Base-by-base conservation (phyloP, 2,113 vertebrate genomes). In the Brachionichthys hirsutus region DNA sequence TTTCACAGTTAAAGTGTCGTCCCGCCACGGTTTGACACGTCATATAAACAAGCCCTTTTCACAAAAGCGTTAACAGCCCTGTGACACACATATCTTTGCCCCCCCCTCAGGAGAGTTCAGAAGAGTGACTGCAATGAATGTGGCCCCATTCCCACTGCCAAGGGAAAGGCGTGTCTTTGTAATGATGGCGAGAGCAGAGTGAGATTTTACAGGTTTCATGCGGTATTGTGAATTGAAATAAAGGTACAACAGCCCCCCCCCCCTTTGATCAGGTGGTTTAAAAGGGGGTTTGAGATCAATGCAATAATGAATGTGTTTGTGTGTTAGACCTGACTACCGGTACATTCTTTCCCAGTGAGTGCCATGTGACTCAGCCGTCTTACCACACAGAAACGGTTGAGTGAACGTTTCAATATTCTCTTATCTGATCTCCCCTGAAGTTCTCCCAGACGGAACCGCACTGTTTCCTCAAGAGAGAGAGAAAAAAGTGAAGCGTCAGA, bases 71-170 rank as follows among this genome's bases (percentile, higher is more conserved):
- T 84, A 78, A 83, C 71, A 62, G 69, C 16, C 45, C 38, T 44
- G 36, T 6, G 55, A 77, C 73, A 71, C 67, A 53, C 44, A 49
- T 12, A 20, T 62, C 52, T 58, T 59, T 1, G 43, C n/a, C n/a
- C 44, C n/a, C 50, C 75, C 86, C 80, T 73, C 80, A 73, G 65
- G 80, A 85, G 82, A 88, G 82, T 87, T 89, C 85, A 82, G 67
- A 86, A 51, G 67, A 64, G 69, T 54, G 43, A 54, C 15, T 6
- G 9, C 55, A 45, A 63, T 70, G 56, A 73, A 59, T 64, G 54
- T 44, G 60, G 75, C 70, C 81, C 73, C 70, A 62, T 69, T 47
- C 67, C 1, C 12, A 16, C 73, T 80, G 58, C 16, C 67, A 59
- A 52, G 12, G 44, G 50, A 22, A 22, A 18, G 43, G 36, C 34